These are phyloP conservation scores for Nettapus auritus DNA, from an alignment of 2,113 vertebrate species.

Conservation along the genomic window DNA sequence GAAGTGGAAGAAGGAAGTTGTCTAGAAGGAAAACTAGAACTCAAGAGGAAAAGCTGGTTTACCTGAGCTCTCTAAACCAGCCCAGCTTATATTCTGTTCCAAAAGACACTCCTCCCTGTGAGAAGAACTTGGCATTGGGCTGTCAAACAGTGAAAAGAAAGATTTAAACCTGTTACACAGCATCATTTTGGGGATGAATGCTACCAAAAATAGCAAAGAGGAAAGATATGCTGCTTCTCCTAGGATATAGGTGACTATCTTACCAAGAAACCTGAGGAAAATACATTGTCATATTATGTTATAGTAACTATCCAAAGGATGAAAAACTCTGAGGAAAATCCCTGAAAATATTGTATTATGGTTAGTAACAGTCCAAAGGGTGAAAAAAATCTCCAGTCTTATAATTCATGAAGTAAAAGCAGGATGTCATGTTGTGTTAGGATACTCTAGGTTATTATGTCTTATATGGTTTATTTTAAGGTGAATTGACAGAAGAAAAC, in stretches of 20 bases:
- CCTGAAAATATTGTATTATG: not conserved
- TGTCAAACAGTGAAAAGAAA: not conserved
- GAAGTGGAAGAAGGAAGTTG: not conserved
- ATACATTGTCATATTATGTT: not conserved
- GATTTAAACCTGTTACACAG: not conserved
- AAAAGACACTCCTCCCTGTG: not conserved
- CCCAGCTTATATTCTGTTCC: not conserved
- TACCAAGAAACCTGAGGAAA: not conserved
- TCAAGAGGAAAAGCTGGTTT: not conserved
- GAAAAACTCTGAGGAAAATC: conserved; percentile 1
- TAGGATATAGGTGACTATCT: not conserved
- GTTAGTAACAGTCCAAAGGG: not conserved
- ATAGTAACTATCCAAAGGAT: not conserved
- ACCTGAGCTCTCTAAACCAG: not conserved
- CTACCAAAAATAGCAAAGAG: not conserved
- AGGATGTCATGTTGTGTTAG: conserved; percentile 63
- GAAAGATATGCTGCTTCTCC: not conserved
- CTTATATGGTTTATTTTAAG: conserved; percentile 66
- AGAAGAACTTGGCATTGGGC: not conserved
- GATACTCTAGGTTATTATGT: conserved; percentile 48
- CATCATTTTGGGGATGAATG: not conserved
- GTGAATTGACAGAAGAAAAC: conserved; percentile 76
- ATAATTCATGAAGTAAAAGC: conserved; percentile 58
- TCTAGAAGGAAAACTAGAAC: not conserved
- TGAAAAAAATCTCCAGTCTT: conserved; percentile 45